Evolutionary conservation across 2,888 invertebrate species (phyloP), one percentile per base, ranked within the genome.

Genomic region (Linyphia triangularis): DNA sequence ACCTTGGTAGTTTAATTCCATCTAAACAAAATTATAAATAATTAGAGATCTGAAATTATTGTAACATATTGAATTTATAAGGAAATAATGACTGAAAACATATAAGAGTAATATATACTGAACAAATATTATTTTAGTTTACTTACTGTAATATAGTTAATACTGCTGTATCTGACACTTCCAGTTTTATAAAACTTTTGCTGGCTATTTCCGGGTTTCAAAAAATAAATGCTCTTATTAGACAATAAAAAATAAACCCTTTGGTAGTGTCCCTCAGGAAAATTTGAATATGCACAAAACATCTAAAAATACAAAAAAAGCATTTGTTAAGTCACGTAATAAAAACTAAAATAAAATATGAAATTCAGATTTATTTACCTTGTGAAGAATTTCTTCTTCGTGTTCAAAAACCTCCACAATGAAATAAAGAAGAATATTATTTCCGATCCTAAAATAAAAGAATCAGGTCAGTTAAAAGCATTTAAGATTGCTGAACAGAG

Each of bases 111-210:
- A 28, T 19, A 30, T 28, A 61, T 24, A 59, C 0, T n/a, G n/a
- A n/a, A n/a, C n/a, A n/a, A n/a, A n/a, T n/a, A n/a, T n/a, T n/a
- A n/a, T n/a, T n/a, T 33, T 43, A 13, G 24, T 65, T 28, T 67
- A 91, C 92, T 91, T 90, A 93, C 93, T 33, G 91, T 91, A 33
- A 93, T 91, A 91, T 92, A 93, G 86, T 92, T 92, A 30, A 93
- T 91, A 83, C 92, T 92, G 51, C 90, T 89, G 88, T 91, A 92
- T 1, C 90, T 89, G 24, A 92, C 90, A 30, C 90, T 89, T 7
- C 91, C 91, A 61, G 91, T 91, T 63, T 91, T 91, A 33, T 90
- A 79, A 90, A 92, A 92, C 65, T 91, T 91, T 33, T 91, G 90
- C 19, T 90, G 90, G 13, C 85, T 88, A n/a, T 90, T 90, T 22